phyloP scores from a whole-genome alignment of 2,113 vertebrate genomes.

The Cryptomyrus ogoouensis region DNA sequence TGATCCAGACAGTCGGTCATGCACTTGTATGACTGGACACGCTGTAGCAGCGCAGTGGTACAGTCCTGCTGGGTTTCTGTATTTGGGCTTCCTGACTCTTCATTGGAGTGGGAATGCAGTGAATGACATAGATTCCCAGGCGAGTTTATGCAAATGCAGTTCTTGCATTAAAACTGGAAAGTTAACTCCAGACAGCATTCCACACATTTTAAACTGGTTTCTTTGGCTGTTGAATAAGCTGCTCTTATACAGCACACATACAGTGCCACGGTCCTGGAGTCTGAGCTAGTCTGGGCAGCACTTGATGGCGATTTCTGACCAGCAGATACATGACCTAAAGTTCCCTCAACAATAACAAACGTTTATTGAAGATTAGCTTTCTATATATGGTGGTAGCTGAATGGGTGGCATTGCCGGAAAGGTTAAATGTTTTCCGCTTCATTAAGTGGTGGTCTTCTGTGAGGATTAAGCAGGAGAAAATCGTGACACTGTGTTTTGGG shows the following conservation, averaged over 20 bases:
- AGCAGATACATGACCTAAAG: not conserved
- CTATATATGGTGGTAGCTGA: not conserved
- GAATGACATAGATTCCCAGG: slow-evolving; percentile 5
- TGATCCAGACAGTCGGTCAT: not conserved
- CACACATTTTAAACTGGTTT: slow-evolving; percentile 1
- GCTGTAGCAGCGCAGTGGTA: not conserved
- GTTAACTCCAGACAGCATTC: slow-evolving; percentile 17
- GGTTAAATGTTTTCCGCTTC: not conserved
- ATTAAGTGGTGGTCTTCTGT: not conserved
- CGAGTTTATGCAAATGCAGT: slow-evolving; percentile 7
- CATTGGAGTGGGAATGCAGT: not conserved
- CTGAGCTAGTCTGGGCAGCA: not conserved
- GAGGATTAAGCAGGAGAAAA: not conserved
- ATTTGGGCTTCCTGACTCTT: slow-evolving; percentile 4
- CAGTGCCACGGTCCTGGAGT: not conserved
- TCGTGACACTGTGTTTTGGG: not conserved
- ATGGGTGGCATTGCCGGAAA: not conserved
- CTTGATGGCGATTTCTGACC: not conserved
- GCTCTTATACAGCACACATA: not conserved
- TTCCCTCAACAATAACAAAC: not conserved
- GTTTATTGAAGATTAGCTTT: not conserved
- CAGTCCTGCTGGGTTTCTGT: not conserved
- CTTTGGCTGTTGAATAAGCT: slow-evolving; percentile 30
- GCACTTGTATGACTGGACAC: not conserved
- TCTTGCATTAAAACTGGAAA: not conserved